phyloP scores from a whole-genome alignment of 2,113 vertebrate species.

The Zosterops hypoxanthus region DNA sequence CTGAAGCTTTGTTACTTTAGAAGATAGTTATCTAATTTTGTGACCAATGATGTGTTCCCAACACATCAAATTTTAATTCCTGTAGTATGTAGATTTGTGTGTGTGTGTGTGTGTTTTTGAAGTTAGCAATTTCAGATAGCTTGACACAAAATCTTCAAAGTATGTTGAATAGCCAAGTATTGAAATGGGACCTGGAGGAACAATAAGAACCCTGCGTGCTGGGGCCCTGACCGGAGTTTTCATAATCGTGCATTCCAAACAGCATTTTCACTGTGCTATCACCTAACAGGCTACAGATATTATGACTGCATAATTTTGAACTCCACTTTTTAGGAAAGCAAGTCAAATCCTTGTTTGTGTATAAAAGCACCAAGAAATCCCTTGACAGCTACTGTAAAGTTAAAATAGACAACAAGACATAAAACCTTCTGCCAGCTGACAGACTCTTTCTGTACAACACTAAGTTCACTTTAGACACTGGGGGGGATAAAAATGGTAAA shows the following conservation, averaged over 20 bases:
- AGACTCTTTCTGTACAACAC: background rate
- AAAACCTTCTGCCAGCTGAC: background rate
- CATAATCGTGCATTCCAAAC: background rate
- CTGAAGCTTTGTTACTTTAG: conserved; percentile 32
- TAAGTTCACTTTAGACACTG: background rate
- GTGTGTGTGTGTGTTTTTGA: background rate
- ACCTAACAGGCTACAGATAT: background rate
- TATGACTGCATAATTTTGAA: background rate
- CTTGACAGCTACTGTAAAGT: background rate
- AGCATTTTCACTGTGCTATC: background rate
- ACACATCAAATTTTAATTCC: conserved; percentile 7
- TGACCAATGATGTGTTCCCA: background rate
- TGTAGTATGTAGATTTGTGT: background rate
- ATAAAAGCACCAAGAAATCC: background rate
- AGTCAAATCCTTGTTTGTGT: background rate
- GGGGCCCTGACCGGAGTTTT: background rate
- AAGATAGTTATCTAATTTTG: conserved; percentile 36
- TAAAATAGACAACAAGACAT: background rate
- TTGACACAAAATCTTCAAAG: background rate
- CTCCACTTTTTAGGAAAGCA: background rate
- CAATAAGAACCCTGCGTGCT: background rate
- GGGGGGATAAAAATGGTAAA: background rate
- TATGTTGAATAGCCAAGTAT: background rate
- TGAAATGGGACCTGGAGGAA: background rate
- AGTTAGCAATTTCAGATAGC: background rate